Evolutionary conservation across 2,888 invertebrate species (phyloP).

Genomic region (Microplitis manilae): DNA sequence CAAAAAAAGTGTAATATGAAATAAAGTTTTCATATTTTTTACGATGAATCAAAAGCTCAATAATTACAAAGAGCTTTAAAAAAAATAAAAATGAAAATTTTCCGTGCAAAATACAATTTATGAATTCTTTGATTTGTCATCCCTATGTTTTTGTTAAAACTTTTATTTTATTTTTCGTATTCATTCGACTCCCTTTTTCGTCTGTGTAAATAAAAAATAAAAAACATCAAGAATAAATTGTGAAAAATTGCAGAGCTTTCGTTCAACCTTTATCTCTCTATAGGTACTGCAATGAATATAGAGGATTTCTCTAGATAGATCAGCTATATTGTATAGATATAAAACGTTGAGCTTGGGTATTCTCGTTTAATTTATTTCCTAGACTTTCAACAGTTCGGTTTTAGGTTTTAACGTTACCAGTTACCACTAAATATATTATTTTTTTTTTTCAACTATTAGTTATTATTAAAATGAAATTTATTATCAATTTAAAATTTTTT

Average conservation of each 20-base stretch:
- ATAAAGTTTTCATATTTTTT: background rate
- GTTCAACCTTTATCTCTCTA: slow-evolving; percentile 12
- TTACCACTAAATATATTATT: slow-evolving; percentile 2
- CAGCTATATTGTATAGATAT: slow-evolving; percentile 33
- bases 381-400: slow-evolving; percentile 20
- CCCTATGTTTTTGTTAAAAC: background rate
- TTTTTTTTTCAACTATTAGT: slow-evolving; percentile 22
- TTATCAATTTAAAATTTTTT: too few relatives aligned
- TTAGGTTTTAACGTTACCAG: slow-evolving; percentile 14
- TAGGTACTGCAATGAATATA: background rate
- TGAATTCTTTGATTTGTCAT: background rate
- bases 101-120: background rate
- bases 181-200: background rate
- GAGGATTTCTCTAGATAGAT: slow-evolving; percentile 24
- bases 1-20: background rate
- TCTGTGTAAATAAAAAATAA: background rate
- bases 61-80: background rate
- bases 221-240: slow-evolving; percentile 33
- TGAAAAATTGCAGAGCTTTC: slow-evolving; percentile 36
- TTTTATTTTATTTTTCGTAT: background rate
- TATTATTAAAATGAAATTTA: background rate
- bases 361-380: slow-evolving; percentile 35
- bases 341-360: slow-evolving; percentile 34
- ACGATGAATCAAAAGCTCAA: background rate
- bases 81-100: background rate